Conservation (phyloP, 2,113 vertebrate genomes). For the Fulmarus glacialis region DNA sequence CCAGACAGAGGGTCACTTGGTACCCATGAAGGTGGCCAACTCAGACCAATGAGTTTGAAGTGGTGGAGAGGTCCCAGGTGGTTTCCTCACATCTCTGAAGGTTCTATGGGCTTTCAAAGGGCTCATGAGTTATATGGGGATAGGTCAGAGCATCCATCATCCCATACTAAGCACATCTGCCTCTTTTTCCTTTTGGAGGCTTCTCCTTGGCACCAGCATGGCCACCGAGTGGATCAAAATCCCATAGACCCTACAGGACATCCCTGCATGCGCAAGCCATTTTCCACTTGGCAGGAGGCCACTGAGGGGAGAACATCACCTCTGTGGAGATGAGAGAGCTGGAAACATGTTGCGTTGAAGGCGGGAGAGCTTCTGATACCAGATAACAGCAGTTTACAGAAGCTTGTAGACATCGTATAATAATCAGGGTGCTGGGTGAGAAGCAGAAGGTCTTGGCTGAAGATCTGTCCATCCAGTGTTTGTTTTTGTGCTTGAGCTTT, state of each 20-base stretch:
- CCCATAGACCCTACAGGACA: neutral
- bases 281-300: neutral
- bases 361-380: neutral
- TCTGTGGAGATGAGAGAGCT: neutral
- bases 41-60: neutral
- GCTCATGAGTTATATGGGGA: neutral
- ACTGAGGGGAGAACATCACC: neutral
- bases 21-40: neutral
- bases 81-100: neutral
- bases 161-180: neutral
- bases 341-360: neutral
- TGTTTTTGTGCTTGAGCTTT: neutral
- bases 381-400: neutral
- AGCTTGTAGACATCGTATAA: neutral
- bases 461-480: neutral
- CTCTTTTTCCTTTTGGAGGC: neutral
- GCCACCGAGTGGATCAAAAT: neutral
- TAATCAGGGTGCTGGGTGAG: neutral
- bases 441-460: slow-evolving; percentile 8
- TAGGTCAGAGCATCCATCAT: neutral
- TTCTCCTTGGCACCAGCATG: rapidly evolving
- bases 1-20: neutral
- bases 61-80: neutral
- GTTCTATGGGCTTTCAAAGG: neutral
- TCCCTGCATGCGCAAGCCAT: neutral